These are phyloP conservation scores for Budorcas taxicolor DNA, from an alignment of 2,113 vertebrate species.

Conservation along the genomic window DNA sequence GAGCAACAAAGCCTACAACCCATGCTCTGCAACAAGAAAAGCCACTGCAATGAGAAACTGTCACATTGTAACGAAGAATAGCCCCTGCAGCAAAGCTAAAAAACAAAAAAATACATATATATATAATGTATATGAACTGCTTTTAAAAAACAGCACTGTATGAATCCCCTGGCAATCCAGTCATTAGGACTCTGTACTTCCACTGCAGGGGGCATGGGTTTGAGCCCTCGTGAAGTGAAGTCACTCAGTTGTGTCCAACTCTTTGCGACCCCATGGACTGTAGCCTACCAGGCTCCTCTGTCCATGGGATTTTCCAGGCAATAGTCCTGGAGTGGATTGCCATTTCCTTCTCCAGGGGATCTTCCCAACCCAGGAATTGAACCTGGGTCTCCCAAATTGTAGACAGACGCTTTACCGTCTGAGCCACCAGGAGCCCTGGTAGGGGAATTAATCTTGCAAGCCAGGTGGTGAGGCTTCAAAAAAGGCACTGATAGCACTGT, in stretches of 20 bases:
- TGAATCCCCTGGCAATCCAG: neutral
- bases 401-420: too few species aligned
- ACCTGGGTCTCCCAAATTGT: too few species aligned
- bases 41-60: neutral
- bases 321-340: too few species aligned
- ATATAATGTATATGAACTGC: neutral
- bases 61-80: neutral
- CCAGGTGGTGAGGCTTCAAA: neutral
- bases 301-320: too few species aligned
- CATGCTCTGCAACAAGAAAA: neutral
- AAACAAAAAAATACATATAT: neutral
- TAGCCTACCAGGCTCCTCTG: too few species aligned
- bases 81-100: neutral
- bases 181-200: neutral
- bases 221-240: neutral
- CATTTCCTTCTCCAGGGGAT: too few species aligned
- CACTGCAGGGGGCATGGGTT: neutral
- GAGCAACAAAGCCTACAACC: neutral
- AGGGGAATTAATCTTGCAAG: neutral
- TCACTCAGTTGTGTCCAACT: too few species aligned
- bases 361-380: too few species aligned
- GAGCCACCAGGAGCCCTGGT: too few species aligned
- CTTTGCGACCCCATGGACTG: too few species aligned
- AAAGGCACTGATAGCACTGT: neutral
- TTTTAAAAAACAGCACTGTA: neutral